Conservation (phyloP, 2,888 invertebrate genomes). For the Drosophila mimetica region DNA sequence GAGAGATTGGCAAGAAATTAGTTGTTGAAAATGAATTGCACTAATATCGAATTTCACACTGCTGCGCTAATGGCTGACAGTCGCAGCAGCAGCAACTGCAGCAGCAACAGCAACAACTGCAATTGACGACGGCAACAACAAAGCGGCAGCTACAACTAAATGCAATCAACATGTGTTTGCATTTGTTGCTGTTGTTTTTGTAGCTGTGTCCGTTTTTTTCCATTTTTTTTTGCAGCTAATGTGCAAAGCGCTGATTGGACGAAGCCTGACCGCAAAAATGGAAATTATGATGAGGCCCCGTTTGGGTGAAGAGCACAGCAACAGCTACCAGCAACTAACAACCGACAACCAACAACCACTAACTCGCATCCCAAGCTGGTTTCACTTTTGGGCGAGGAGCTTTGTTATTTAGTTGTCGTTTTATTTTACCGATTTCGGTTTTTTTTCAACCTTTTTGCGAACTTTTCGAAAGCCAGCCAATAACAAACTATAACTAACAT, state of each 20-base stretch:
- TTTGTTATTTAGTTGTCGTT: conserved; percentile 49
- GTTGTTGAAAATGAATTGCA: conserved; percentile 81
- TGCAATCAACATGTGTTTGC: conserved; percentile 70
- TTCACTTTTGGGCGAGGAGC: conserved; percentile 70
- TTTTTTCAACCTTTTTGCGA: conserved; percentile 22
- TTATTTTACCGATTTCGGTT: conserved; percentile 26
- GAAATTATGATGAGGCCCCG: conserved; percentile 79
- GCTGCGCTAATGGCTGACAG: conserved; percentile 75
- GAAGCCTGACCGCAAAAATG: conserved; percentile 79
- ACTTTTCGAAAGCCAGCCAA: conserved; percentile 56
- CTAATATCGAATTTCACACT: conserved; percentile 81
- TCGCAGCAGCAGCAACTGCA: conserved; percentile 43
- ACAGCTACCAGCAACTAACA: conserved; percentile 17
- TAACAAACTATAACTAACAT: conserved; percentile 78
- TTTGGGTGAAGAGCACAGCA: conserved; percentile 76
- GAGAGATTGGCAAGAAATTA: conserved; percentile 64
- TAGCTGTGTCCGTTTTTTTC: conserved; percentile 26
- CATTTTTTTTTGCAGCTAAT: conserved; percentile 61
- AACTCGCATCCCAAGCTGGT: conserved; percentile 51
- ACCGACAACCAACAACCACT: conserved; percentile 14
- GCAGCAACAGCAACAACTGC: conserved; percentile 33
- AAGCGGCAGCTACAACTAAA: conserved; percentile 54
- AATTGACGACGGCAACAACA: conserved; percentile 71
- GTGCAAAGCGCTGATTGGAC: conserved; percentile 82
- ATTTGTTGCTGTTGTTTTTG: conserved; percentile 32